phyloP scores from a whole-genome alignment of 2,797 vertebrate species.

The Bradypodion pumilum region DNA sequence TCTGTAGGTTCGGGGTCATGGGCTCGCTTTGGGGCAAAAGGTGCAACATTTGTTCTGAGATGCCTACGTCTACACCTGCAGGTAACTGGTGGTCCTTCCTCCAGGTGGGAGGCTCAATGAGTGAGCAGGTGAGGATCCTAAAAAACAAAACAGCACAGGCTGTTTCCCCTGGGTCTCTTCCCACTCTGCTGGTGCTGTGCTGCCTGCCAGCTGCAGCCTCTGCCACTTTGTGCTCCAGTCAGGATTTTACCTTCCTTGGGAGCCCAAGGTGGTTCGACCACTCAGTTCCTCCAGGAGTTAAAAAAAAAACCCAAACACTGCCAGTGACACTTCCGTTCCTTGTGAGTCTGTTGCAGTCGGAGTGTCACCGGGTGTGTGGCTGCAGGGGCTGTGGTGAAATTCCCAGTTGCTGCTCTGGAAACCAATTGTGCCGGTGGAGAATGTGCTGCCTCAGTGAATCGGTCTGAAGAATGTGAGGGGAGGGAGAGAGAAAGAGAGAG shows the following conservation, averaged over 20 bases:
- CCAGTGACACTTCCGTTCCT: not conserved
- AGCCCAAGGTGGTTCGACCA: not conserved
- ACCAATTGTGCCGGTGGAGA: conserved; percentile 18
- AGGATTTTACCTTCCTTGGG: not conserved
- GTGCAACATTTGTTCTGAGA: not conserved
- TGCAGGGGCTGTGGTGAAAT: conserved; percentile 25
- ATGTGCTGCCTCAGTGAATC: conserved; percentile 38
- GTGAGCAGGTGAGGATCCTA: not conserved
- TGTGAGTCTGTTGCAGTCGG: conserved; percentile 24
- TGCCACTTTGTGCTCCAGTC: conserved; percentile 2
- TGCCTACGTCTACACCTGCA: not conserved
- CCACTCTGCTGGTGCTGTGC: not conserved
- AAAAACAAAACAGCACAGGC: not conserved
- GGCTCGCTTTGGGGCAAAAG: conserved; percentile 31
- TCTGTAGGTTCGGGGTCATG: not conserved
- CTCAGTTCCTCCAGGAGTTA: conserved; percentile 21
- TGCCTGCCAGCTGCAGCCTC: not conserved
- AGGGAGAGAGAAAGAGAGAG: not conserved
- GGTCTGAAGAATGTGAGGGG: conserved; percentile 4
- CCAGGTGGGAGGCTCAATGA: conserved; percentile 8
- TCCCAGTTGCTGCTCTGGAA: conserved; percentile 36
- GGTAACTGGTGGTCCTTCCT: conserved; percentile 29
- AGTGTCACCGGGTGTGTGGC: conserved; percentile 10
- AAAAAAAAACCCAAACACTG: conserved; percentile 12
- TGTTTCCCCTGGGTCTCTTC: not conserved